These are phyloP conservation scores for Spea bombifrons DNA, from an alignment of 2,113 vertebrate species.

Conservation along the genomic window DNA sequence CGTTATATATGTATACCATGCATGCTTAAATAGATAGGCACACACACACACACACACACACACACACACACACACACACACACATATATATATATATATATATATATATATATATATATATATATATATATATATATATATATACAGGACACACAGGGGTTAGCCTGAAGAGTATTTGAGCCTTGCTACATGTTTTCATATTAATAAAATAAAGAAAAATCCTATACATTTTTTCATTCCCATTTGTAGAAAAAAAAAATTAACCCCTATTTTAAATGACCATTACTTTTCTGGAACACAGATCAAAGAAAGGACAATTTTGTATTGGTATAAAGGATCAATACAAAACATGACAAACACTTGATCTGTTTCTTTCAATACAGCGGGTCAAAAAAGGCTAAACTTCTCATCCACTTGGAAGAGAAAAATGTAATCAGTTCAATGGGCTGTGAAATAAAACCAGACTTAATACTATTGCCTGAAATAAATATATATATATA, in stretches of 20 bases:
- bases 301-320: conserved; percentile 23
- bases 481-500: no score
- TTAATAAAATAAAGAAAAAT: no score
- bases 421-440: background rate
- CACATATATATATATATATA: background rate
- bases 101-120: no score
- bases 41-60: background rate
- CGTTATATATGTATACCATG: background rate
- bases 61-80: background rate
- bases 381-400: background rate
- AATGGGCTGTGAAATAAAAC: background rate
- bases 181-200: no score
- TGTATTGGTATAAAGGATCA: background rate
- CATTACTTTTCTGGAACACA: conserved; percentile 9
- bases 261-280: background rate
- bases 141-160: no score
- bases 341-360: background rate
- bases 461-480: no score
- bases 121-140: no score
- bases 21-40: background rate
- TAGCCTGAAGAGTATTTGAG: no score
- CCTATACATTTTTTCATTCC: no score
- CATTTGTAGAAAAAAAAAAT: no score
- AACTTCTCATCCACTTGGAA: background rate
- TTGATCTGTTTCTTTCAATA: background rate